phyloP scores from a whole-genome alignment of 2,113 vertebrate species.

The Pelusios castaneus region DNA sequence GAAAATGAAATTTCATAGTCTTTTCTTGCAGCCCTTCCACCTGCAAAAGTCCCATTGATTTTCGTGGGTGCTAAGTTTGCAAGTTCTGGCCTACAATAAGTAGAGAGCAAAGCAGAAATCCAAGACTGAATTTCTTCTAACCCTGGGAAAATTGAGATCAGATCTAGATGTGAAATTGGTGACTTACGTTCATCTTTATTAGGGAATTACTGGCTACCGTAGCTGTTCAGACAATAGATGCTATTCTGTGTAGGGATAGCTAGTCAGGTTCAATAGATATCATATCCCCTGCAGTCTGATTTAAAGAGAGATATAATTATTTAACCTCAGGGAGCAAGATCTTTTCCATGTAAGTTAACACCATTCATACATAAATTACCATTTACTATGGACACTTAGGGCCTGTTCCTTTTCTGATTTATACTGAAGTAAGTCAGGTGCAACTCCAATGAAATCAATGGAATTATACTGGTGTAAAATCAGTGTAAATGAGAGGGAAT shows the following conservation, averaged over 20 bases:
- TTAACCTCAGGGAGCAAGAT: neutral
- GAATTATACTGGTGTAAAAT: accelerated
- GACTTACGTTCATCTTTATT: neutral
- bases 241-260: neutral
- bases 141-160: neutral
- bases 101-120: neutral
- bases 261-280: neutral
- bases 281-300: neutral
- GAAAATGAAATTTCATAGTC: neutral
- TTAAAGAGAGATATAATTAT: neutral
- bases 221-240: neutral
- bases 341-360: neutral
- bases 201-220: neutral
- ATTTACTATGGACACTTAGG: neutral
- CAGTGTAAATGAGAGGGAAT: neutral
- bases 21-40: neutral
- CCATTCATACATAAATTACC: neutral
- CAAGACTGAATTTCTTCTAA: neutral
- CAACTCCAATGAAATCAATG: neutral
- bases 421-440: neutral
- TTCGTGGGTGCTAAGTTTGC: neutral
- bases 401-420: neutral
- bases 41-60: neutral
- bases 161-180: neutral
- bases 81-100: neutral